Evolutionary conservation across 2,113 vertebrate species (phyloP).

Genomic region (Phylloscopus whistleri): DNA sequence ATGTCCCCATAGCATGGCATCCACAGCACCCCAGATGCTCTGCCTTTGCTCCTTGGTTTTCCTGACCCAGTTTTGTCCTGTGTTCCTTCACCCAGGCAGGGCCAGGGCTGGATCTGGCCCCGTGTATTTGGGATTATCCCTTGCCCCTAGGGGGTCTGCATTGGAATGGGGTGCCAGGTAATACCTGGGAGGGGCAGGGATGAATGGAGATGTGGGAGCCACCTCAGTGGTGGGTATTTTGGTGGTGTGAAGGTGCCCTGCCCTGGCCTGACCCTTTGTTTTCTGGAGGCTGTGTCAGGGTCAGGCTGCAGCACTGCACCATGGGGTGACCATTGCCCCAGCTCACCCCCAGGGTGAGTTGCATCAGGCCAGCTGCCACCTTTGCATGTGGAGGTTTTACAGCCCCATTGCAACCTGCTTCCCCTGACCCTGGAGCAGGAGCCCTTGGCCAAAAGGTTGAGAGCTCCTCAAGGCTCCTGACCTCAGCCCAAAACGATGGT

Average conservation of each 20-base stretch:
- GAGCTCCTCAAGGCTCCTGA: not conserved
- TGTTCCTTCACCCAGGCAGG: not conserved
- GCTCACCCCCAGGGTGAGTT: fast-evolving
- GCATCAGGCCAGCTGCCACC: not conserved
- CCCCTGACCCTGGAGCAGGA: not conserved
- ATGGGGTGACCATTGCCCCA: not conserved
- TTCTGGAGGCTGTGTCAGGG: not conserved
- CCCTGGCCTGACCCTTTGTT: fast-evolving
- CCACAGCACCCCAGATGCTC: not conserved
- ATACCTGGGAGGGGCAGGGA: not conserved
- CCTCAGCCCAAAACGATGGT: not conserved
- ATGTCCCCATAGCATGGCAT: fast-evolving
- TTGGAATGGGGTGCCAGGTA: not conserved
- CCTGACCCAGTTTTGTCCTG: fast-evolving
- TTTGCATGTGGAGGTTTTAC: not conserved
- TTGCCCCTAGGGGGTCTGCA: not conserved
- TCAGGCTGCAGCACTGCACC: not conserved
- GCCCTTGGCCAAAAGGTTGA: not conserved
- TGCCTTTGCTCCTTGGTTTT: not conserved
- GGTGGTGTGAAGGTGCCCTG: not conserved
- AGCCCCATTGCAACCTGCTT: not conserved
- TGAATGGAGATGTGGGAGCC: not conserved
- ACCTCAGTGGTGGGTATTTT: not conserved
- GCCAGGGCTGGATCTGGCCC: not conserved
- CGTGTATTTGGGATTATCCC: not conserved